Evolutionary conservation across 2,888 invertebrate genomes (phyloP).

Genomic region (Caenorhabditis panamensis): DNA sequence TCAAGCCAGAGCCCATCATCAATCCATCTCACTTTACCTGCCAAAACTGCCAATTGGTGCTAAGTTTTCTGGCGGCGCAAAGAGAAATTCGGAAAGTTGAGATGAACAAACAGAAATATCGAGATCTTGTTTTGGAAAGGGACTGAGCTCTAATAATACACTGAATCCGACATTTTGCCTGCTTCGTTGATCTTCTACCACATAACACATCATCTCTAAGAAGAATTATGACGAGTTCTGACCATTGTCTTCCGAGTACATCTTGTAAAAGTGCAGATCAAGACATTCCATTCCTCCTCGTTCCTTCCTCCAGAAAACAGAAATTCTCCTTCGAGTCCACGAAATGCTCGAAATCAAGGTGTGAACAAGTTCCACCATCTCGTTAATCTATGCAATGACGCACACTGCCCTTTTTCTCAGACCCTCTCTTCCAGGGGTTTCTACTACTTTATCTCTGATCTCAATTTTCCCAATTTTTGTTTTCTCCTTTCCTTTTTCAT

Average conservation of each 20-base stretch:
- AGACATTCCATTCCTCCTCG: too few species aligned
- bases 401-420: neutral
- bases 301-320: too few species aligned
- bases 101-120: neutral
- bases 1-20: constrained; percentile 9
- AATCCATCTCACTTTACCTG: constrained; percentile 21
- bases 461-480: neutral
- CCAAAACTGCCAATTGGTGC: constrained; percentile 1
- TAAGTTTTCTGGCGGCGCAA: neutral
- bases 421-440: neutral
- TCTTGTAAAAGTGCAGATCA: too few species aligned
- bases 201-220: too few species aligned
- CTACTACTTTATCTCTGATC: constrained; percentile 4
- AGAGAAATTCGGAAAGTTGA: neutral
- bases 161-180: constrained; percentile 3
- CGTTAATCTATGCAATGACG: neutral
- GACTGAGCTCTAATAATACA: neutral
- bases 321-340: too few species aligned
- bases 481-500: neutral
- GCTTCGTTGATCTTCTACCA: neutral
- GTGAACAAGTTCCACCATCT: too few species aligned
- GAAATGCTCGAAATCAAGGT: too few species aligned
- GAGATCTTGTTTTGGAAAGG: too few species aligned
- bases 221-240: too few species aligned
- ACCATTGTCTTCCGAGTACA: too few species aligned